Evolutionary conservation across 2,888 invertebrate species (phyloP).

Genomic region (Alitta virens): DNA sequence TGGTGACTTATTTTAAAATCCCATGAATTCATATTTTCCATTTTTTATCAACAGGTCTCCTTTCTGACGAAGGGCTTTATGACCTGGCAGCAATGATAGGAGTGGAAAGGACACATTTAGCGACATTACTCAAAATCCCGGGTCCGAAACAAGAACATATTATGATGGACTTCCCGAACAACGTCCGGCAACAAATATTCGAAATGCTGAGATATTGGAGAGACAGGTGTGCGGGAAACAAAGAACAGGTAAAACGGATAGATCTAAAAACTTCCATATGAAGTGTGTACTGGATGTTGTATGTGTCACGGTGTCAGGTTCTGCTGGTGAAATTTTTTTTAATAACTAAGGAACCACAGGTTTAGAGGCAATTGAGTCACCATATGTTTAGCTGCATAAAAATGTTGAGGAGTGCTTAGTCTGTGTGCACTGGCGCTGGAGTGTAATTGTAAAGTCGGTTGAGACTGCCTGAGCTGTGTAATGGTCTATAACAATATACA

Average conservation of each 20-base stretch:
- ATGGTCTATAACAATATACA: too few species aligned
- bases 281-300: too few species aligned
- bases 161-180: conserved; percentile 14
- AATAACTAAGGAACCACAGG: too few species aligned
- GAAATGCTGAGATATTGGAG: conserved; percentile 18
- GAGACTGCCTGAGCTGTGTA: too few species aligned
- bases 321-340: too few species aligned
- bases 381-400: too few species aligned
- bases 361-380: too few species aligned
- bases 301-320: too few species aligned
- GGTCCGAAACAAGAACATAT: conserved; percentile 19
- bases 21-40: not conserved
- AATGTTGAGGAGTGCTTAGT: too few species aligned
- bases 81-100: conserved; percentile 19
- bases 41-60: conserved; percentile 14
- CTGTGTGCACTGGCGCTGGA: too few species aligned
- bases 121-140: conserved; percentile 17
- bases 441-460: too few species aligned
- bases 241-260: conserved; percentile 6
- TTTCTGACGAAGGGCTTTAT: conserved; percentile 23
- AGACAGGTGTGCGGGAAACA: conserved; percentile 14
- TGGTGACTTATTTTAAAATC: not conserved
- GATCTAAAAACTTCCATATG: too few species aligned
- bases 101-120: conserved; percentile 22
- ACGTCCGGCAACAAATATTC: conserved; percentile 20